Evolutionary conservation across 37 sponge, comb jelly and placozoan genomes (phyloP), one percentile per base, ranked within the genome.

Genomic region (Cliona cf. orientalis): DNA sequence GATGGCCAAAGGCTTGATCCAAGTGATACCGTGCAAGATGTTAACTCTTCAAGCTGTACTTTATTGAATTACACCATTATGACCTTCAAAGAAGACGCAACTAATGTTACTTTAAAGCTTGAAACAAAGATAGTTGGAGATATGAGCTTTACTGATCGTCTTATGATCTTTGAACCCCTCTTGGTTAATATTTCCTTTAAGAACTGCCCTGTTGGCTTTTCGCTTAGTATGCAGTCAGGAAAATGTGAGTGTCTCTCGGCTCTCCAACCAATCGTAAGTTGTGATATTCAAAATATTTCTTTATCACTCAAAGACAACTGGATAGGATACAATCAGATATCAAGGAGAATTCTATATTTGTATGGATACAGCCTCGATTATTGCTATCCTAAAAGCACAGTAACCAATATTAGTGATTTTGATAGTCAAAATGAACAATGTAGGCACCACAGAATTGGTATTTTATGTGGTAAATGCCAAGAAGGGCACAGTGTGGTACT

Each of bases 381-480:
- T n/a, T n/a, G n/a, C n/a, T n/a, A n/a, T n/a, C n/a, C n/a, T n/a
- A n/a, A n/a, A n/a, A n/a, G n/a, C n/a, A n/a, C n/a, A n/a, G n/a
- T n/a, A n/a, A n/a, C n/a, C n/a, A n/a, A n/a, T n/a, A n/a, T n/a
- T n/a, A n/a, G n/a, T n/a, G n/a, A n/a, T n/a, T n/a, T n/a, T n/a
- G n/a, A n/a, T n/a, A n/a, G n/a, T 1, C 44, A 69, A 35, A 60
- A 87, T 43, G 39, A 23, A 34, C 88, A 87, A 70, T 87, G 88
- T 75, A 3, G 4, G 19, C 68, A 75, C 69, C 38, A 80, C 25
- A 26, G 88, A 2, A 69, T 76, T 28, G 81, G 81, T 7, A 46
- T 87, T 14, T 37, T 80, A 26, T 87, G 88, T 68, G 82, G 88
- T 12, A 49, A 66, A 9, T 87, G 88, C 58, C 49, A 31, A 0